phyloP scores from a whole-genome alignment of 2,113 vertebrate genomes.

The Salvelinus sp. region DNA sequence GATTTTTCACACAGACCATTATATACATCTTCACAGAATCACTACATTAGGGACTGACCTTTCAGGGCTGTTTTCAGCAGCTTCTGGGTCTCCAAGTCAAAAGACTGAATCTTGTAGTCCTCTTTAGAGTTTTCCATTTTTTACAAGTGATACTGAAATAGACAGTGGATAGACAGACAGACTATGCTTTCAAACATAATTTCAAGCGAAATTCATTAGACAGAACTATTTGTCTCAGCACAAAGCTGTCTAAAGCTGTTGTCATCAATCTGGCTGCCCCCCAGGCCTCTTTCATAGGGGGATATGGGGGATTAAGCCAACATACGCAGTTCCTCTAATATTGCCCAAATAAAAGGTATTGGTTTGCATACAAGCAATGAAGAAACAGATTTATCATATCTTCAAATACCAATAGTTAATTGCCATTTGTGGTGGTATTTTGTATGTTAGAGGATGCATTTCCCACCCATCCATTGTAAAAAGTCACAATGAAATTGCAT shows the following conservation, averaged over 20 bases:
- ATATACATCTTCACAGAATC: no score
- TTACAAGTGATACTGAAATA: background rate
- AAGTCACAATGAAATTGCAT: no score
- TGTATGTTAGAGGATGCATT: no score
- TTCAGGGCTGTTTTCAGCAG: constrained; percentile 93
- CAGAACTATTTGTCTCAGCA: constrained; percentile 2
- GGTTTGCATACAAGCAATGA: no score
- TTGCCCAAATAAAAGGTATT: no score
- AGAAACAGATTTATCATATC: no score
- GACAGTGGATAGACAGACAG: no score
- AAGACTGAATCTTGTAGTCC: constrained; percentile 92
- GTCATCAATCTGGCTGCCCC: constrained; percentile 55
- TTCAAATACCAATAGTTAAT: no score
- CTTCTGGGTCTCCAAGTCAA: constrained; percentile 87
- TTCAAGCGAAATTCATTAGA: background rate
- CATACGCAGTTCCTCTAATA: background rate
- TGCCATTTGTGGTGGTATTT: no score
- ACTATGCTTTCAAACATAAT: background rate
- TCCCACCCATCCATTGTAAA: no score
- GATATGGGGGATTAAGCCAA: constrained; percentile 45
- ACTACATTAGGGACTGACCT: constrained; percentile 70
- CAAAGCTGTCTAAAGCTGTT: constrained; percentile 13
- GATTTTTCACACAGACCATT: no score
- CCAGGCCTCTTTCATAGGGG: constrained; percentile 46
- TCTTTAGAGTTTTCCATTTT: constrained; percentile 86